Percentiles rank a stretch among this genome's conserved stretches.
Conservation (phyloP, 2,888 invertebrate species). For the Acrocera orbiculus region DNA sequence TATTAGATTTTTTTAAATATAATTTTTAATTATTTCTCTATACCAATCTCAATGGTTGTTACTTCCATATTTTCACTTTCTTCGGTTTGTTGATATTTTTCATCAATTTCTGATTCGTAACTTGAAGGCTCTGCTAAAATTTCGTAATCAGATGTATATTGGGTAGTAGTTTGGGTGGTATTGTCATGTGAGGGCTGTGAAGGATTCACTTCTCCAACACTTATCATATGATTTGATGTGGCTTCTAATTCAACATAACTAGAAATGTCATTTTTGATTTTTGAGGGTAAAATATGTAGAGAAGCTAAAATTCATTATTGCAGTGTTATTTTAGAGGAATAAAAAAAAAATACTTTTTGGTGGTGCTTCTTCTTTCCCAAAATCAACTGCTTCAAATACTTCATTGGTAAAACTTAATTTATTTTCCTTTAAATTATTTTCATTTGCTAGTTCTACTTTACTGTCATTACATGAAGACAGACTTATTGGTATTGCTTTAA, state of each 20-base stretch:
- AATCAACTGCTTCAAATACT: slow-evolving; percentile 28
- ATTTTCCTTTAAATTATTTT: slow-evolving; percentile 21
- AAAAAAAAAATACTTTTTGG: too few relatives aligned
- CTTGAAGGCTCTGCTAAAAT: too few relatives aligned
- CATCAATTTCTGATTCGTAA: slow-evolving; percentile 31
- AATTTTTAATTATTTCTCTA: slow-evolving; percentile 3
- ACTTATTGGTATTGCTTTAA: slow-evolving; percentile 30
- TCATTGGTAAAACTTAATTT: slow-evolving; percentile 30
- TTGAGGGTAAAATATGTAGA: too few relatives aligned
- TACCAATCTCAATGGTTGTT: slow-evolving; percentile 27
- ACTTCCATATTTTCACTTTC: slow-evolving; percentile 24
- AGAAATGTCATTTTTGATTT: slow-evolving; percentile 38
- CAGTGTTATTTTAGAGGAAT: too few relatives aligned
- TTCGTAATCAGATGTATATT: slow-evolving; percentile 30
- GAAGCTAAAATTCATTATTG: too few relatives aligned
- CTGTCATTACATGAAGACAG: slow-evolving; percentile 26
- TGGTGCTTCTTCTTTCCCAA: slow-evolving; percentile 24
- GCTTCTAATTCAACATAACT: slow-evolving; percentile 36
- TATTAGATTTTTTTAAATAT: neutral
- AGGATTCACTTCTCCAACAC: too few relatives aligned
- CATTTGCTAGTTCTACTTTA: too few relatives aligned
- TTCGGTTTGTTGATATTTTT: slow-evolving; percentile 23
- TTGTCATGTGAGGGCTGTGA: slow-evolving; percentile 25
- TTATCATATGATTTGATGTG: too few relatives aligned
- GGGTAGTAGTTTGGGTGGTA: slow-evolving; percentile 23